These are phyloP conservation scores for Hyles lineata DNA, from an alignment of 2,888 invertebrate species.

Conservation along the genomic window DNA sequence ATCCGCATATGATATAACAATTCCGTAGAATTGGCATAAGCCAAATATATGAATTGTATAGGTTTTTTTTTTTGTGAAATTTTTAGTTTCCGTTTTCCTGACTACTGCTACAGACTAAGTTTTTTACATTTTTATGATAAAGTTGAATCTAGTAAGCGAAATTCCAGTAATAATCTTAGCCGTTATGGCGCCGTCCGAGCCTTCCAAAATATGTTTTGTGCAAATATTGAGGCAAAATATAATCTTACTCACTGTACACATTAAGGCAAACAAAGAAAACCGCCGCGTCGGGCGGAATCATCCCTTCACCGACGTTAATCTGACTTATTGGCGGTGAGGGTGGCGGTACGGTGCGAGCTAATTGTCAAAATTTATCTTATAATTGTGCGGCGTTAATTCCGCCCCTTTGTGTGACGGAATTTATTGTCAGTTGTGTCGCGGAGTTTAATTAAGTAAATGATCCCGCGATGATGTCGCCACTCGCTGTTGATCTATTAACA, in stretches of 20 bases:
- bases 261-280: constrained; percentile 23
- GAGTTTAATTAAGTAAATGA: constrained; percentile 19
- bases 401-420: constrained; percentile 39
- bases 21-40: too few relatives aligned
- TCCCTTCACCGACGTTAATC: constrained; percentile 22
- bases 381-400: constrained; percentile 40
- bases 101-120: too few relatives aligned
- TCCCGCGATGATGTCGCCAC: constrained; percentile 13
- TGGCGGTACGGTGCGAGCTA: constrained; percentile 16
- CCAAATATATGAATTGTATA: too few relatives aligned
- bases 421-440: constrained; percentile 30
- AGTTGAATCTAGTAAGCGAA: neutral
- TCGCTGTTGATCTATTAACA: constrained; percentile 4
- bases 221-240: neutral
- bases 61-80: too few relatives aligned
- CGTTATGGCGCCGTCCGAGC: neutral
- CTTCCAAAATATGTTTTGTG: neutral
- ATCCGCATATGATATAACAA: too few relatives aligned
- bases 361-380: constrained; percentile 46
- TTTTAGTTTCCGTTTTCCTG: too few relatives aligned
- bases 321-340: constrained; percentile 26
- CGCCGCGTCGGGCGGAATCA: constrained; percentile 16
- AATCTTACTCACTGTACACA: neutral
- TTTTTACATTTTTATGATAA: neutral
- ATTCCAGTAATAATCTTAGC: neutral